Conservation (phyloP, 2,888 invertebrate genomes). For the Augochlorella aurata region DNA sequence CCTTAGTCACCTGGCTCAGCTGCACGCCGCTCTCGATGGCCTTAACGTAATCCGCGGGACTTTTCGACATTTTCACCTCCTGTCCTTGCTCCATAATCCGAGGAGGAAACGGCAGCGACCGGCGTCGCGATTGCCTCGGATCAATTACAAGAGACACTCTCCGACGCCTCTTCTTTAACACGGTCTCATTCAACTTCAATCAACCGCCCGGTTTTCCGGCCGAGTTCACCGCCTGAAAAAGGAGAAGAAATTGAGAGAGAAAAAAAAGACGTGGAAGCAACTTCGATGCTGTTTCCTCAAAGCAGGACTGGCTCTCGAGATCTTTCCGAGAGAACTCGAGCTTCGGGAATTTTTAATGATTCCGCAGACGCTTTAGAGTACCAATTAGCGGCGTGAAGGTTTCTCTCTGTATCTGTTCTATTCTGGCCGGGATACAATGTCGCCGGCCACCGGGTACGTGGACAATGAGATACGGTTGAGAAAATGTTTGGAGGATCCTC, state of each 20-base stretch:
- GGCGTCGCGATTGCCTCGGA: background rate
- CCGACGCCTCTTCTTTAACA: background rate
- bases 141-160: background rate
- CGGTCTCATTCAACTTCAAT: background rate
- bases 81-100: slow-evolving; percentile 38
- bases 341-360: slow-evolving; percentile 11
- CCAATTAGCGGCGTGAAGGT: slow-evolving; percentile 45
- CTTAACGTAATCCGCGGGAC: slow-evolving; percentile 74
- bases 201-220: background rate
- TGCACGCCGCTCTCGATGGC: slow-evolving; percentile 75
- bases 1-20: slow-evolving; percentile 74
- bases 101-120: background rate
- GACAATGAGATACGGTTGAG: slow-evolving; percentile 3
- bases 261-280: background rate
- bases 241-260: background rate
- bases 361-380: slow-evolving; percentile 23
- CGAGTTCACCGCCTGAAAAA: slow-evolving; percentile 12
- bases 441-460: background rate
- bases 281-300: background rate
- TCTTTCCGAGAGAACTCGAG: background rate
- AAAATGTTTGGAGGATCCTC: background rate
- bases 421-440: background rate
- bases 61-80: slow-evolving; percentile 50
- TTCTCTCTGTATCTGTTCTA: background rate
- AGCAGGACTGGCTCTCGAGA: background rate